Percentiles rank a stretch among this genome's conserved stretches.
These are phyloP conservation scores for Camarhynchus parvulus DNA, from an alignment of 2,113 vertebrate species.

Conservation along the genomic window DNA sequence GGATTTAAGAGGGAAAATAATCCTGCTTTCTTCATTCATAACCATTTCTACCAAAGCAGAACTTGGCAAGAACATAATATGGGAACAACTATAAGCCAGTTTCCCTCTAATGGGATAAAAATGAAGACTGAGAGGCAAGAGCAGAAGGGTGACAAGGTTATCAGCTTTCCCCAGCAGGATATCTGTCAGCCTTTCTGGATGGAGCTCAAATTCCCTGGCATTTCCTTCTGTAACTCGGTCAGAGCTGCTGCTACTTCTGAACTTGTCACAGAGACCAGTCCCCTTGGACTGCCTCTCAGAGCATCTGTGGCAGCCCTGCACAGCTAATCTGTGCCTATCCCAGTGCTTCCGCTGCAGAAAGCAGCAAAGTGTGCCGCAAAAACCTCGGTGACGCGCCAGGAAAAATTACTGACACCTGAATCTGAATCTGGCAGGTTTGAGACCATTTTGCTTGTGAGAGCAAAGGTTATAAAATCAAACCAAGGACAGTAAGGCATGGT, in stretches of 20 bases:
- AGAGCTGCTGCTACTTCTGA: neutral
- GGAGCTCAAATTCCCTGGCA: neutral
- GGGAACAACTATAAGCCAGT: neutral
- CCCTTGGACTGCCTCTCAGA: neutral
- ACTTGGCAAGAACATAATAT: neutral
- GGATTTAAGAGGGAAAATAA: neutral
- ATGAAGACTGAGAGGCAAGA: neutral
- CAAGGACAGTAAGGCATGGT: neutral
- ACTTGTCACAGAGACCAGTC: neutral
- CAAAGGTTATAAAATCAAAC: neutral
- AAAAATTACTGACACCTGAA: neutral
- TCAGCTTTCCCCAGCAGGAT: neutral
- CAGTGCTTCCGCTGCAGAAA: neutral
- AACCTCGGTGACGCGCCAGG: fast-evolving
- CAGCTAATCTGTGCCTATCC: neutral
- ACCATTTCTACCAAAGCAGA: neutral
- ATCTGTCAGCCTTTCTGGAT: neutral
- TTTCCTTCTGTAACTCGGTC: neutral
- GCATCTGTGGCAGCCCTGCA: neutral
- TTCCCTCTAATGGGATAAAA: neutral
- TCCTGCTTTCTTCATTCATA: constrained; percentile 1
- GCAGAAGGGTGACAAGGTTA: neutral
- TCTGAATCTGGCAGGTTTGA: neutral
- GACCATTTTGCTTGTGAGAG: neutral
- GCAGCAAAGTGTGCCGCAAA: neutral